Evolutionary conservation across 2,797 vertebrate genomes (phyloP).

Genomic region (Trachurus trachurus): DNA sequence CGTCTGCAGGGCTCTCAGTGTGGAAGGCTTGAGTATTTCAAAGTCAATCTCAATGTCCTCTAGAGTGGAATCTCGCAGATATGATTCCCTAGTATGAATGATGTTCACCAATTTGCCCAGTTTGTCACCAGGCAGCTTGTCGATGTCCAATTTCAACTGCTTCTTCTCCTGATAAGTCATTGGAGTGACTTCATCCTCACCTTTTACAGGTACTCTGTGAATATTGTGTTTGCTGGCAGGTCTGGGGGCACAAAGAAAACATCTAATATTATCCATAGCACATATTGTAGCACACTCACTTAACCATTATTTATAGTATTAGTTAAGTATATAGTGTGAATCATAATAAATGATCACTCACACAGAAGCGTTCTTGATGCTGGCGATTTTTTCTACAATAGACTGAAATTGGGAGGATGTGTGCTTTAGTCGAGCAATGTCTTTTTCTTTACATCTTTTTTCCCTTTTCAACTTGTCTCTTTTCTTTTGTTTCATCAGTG

Average conservation of each 20-base stretch:
- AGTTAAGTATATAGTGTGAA: background rate
- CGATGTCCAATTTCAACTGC: conserved; percentile 90
- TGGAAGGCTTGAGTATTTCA: conserved; percentile 90
- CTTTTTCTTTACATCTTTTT: conserved; percentile 77
- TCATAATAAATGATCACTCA: conserved; percentile 74
- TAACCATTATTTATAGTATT: background rate
- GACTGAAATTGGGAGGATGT: conserved; percentile 80
- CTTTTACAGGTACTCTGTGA: conserved; percentile 41
- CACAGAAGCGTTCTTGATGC: conserved; percentile 82
- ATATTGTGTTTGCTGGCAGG: conserved; percentile 45
- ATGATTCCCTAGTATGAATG: conserved; percentile 89
- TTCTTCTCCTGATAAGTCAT: conserved; percentile 93
- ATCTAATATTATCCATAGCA: conserved; percentile 2
- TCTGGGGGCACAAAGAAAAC: conserved; percentile 62
- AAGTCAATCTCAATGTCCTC: conserved; percentile 94
- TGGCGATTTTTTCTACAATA: conserved; percentile 73
- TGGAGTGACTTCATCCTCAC: conserved; percentile 80
- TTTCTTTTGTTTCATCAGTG: conserved; percentile 86
- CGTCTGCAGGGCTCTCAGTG: conserved; percentile 89
- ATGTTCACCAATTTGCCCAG: conserved; percentile 90
- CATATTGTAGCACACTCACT: background rate
- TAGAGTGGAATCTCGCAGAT: conserved; percentile 80
- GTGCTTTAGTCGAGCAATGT: conserved; percentile 74
- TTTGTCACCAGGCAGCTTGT: conserved; percentile 92
- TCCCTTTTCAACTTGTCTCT: conserved; percentile 85